Evolutionary conservation across 2,797 vertebrate species (phyloP), one percentile per base, ranked within the genome.

Genomic region (Myiotriccus ornatus): DNA sequence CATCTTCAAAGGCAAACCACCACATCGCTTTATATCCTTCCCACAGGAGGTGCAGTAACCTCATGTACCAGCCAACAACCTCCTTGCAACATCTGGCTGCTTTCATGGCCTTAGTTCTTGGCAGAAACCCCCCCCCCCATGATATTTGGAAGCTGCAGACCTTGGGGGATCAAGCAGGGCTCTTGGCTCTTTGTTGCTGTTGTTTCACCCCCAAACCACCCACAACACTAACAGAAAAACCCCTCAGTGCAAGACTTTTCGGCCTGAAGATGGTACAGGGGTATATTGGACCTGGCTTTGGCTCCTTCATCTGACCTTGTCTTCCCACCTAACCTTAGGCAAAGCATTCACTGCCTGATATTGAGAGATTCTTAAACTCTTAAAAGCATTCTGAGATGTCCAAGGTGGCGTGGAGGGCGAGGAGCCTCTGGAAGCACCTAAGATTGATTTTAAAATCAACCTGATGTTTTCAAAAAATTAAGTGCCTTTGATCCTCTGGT

Each of bases 21-120:
- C 69, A 12, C 6, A 21, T 0, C 10, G 60, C 22, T 1, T 1
- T 14, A 19, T 0, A 1, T 24, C 52, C 39, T 62, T 34, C 23
- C 64, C 62, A 59, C 6, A 39, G 53, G 32, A 55, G 7, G 30
- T 69, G 37, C 20, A 92, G 47, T 11, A 37, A 74, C 37, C 34
- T 24, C 60, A 41, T 1, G 6, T 4, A 7, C 20, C 1, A 8
- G 62, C 18, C 43, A 53, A 37, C 32, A 56, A n/a, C 2, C 32
- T 68, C 37, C 28, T 76, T 3, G 0, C 32, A 59, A n/a, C 34
- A 30, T 18, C 41, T 10, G 6, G 3, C 39, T 57, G 35, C 16
- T 75, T 79, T n/a, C n/a, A 27, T 11, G 23, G 3, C 21, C 46
- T 69, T 35, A 3, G 9, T 34, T 80, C 90, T 46, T 39, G 60